phyloP scores from a whole-genome alignment of 2,797 vertebrate genomes.

The Sebastolobus altivelis region DNA sequence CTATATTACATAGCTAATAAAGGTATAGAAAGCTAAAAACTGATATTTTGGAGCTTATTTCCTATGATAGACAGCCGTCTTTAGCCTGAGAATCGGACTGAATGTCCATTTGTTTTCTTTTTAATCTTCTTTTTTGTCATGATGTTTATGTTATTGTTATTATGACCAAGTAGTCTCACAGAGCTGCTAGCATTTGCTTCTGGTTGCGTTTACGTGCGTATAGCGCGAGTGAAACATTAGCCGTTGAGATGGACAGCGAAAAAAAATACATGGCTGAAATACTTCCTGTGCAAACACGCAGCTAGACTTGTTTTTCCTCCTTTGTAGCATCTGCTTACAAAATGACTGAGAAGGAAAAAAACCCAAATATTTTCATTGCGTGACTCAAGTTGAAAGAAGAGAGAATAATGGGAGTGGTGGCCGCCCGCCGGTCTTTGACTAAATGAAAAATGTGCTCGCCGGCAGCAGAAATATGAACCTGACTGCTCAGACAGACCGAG shows the following conservation, averaged over 20 bases:
- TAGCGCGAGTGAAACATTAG: background rate
- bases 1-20: no score
- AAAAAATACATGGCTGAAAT: background rate
- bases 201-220: background rate
- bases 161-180: background rate
- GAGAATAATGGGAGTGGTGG: background rate
- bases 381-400: background rate
- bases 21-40: no score
- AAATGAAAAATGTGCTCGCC: background rate
- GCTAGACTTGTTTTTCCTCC: background rate
- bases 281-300: background rate
- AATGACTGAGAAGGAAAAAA: slow-evolving; percentile 5
- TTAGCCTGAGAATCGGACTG: no score
- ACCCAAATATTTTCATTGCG: background rate
- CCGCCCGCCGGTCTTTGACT: background rate
- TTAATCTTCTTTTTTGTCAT: background rate
- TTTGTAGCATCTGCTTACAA: background rate
- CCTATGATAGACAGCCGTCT: no score
- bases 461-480: background rate
- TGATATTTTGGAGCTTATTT: no score
- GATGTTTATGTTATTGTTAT: background rate
- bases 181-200: background rate
- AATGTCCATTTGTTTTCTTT: no score
- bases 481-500: slow-evolving; percentile 6
- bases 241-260: background rate